Evolutionary conservation across 2,888 invertebrate genomes (phyloP), one percentile per base, ranked within the genome.

Genomic region (Mesochorus sp.): DNA sequence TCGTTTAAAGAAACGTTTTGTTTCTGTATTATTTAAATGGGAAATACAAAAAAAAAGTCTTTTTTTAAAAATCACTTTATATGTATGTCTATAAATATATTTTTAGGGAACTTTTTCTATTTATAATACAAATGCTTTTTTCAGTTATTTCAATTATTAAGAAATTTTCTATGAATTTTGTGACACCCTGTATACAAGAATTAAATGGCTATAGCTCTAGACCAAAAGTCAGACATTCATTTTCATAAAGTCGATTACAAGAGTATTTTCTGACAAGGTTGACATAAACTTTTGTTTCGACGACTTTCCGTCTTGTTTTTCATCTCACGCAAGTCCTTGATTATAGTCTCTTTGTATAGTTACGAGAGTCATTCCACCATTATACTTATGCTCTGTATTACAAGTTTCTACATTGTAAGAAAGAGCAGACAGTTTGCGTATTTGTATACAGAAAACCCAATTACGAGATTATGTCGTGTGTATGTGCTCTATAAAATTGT

Each of bases 221-320:
- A 24, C 14, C 21, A 14, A 31, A 66, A 51, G 49, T 34, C 26
- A 64, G 51, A 66, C 64, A 42, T 6, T 34, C 34, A 71, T 76
- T 70, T 24, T 76, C 21, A 28, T 39, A 59, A 47, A 31, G 47
- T 64, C 76, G 42, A 51, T 76, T 74, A 74, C 49, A 59, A 14
- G 42, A 55, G 31, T 28, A 28, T 42, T 34, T 1, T 42, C 21
- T 5, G 6, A 42, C 12, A n/a, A 21, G 49, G 17, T 24, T 8
- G 34, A 64, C 34, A 39, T 76, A 55, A 39, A 57, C 55, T 44
- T 47, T 75, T 75, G 61, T 68, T 75, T 75, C 53, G 51, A 37
- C 57, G 26, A 68, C 55, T 61, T 62, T 26, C 53, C 51, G 17
- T 19, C 37, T 37, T 26, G 14, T 1, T 55, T n/a, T 31, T 4